phyloP scores from a whole-genome alignment of 2,888 invertebrate genomes.

The Quadroppia sp. region DNA sequence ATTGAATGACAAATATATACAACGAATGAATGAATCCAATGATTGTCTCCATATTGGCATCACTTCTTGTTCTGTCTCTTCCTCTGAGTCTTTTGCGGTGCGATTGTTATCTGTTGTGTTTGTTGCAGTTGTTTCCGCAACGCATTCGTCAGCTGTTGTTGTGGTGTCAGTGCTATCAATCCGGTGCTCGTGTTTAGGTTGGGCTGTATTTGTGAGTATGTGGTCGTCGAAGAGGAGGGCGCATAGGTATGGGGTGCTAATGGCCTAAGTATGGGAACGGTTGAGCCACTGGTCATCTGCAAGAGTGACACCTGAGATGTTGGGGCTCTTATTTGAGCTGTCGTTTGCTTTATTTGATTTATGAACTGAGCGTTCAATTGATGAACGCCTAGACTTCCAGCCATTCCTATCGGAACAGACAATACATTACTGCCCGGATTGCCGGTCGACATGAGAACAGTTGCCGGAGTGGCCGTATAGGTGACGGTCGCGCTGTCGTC shows the following conservation, averaged over 20 bases:
- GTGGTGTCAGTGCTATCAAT: neutral
- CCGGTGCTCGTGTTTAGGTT: neutral
- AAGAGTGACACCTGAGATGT: constrained; percentile 21
- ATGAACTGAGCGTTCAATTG: constrained; percentile 34
- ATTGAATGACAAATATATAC: too few relatives aligned
- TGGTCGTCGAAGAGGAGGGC: neutral
- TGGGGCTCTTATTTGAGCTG: neutral
- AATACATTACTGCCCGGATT: constrained; percentile 30
- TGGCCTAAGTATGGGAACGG: constrained; percentile 19
- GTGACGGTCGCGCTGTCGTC: constrained; percentile 19
- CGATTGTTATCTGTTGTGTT: constrained; percentile 6
- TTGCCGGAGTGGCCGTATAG: constrained; percentile 16
- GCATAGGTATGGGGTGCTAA: constrained; percentile 31
- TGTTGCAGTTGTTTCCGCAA: constrained; percentile 1
- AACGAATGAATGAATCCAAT: neutral
- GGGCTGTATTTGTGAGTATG: neutral
- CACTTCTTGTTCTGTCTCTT: constrained; percentile 26
- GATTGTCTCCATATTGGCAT: neutral
- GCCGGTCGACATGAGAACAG: constrained; percentile 23
- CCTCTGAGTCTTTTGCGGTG: constrained; percentile 16
- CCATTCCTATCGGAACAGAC: constrained; percentile 35
- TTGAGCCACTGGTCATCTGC: constrained; percentile 14
- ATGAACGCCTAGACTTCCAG: constrained; percentile 31
- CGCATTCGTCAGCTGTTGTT: constrained; percentile 14
- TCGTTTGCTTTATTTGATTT: constrained; percentile 22